Evolutionary conservation across 2,797 vertebrate genomes (phyloP).

Genomic region (Chelmon rostratus): DNA sequence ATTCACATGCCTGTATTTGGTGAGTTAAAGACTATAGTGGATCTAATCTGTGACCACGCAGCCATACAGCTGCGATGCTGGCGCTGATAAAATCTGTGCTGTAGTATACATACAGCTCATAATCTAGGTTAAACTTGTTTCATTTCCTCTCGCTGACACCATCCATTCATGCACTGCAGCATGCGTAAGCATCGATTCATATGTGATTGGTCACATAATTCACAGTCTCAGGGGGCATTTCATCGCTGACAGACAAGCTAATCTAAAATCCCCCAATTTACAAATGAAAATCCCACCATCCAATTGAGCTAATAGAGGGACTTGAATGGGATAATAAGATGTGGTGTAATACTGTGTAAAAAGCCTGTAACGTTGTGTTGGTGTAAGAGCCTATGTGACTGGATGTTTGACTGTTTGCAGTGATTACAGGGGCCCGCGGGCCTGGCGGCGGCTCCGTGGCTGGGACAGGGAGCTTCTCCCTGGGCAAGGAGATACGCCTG

Average conservation of each 20-base stretch:
- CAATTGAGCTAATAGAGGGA: conserved; percentile 91
- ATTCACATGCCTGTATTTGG: conserved; percentile 32
- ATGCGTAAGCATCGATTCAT: conserved; percentile 77
- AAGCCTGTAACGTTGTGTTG: conserved; percentile 89
- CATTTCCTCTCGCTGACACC: conserved; percentile 57
- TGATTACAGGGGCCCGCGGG: conserved; percentile 85
- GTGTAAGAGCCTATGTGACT: conserved; percentile 83
- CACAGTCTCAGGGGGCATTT: conserved; percentile 85
- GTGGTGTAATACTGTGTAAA: conserved; percentile 90
- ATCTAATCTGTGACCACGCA: conserved; percentile 48
- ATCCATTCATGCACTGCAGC: conserved; percentile 68
- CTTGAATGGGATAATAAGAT: conserved; percentile 90
- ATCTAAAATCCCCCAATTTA: conserved; percentile 91
- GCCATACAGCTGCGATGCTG: conserved; percentile 28
- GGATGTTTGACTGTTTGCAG: conserved; percentile 85
- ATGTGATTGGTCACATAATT: conserved; percentile 85
- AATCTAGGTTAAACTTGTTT: conserved; percentile 68
- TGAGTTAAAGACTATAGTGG: conserved; percentile 25
- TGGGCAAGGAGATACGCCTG: conserved; percentile 79
- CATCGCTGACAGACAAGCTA: conserved; percentile 87
- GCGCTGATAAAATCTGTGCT: conserved; percentile 48
- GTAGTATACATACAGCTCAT: conserved; percentile 12
- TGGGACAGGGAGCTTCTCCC: conserved; percentile 80
- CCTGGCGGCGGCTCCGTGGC: conserved; percentile 73
- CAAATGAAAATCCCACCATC: conserved; percentile 91